Base-by-base conservation (phyloP, 2,888 invertebrate genomes). In the Pristionchus mayeri region DNA sequence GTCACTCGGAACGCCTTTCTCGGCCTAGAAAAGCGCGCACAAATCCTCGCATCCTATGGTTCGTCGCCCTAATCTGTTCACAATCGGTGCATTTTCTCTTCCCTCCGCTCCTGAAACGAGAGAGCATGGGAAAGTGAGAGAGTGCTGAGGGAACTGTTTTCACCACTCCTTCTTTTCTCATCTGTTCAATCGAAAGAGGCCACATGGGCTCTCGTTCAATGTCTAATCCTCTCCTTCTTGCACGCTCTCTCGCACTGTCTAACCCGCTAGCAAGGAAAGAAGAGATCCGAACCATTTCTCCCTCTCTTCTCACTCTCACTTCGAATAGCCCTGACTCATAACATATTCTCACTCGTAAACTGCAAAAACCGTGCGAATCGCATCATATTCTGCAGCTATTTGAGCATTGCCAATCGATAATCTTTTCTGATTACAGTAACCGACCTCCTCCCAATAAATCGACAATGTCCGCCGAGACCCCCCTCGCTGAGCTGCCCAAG, bases 401-500 rank as follows among this genome's bases (percentile, higher is more conserved):
- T 30, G 50, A 11, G 21, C 13, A 2, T 9, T 18, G 54, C 37
- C 80, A 21, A 80, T 80, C 80, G 54, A 54, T 52, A 37, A 79
- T 57, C 54, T 4, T 60, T 27, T 27, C 6, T 18, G 21, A 27
- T 60, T 60, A 57, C 54, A 57, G 54, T 57, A 44, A 24, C 48
- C 40, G 24, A 34, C n/a, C n/a, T n/a, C n/a, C 24, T 24, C 40
- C 21, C 11, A 40, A 27, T 50, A 50, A 24, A 57, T 57, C 80
- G 24, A 80, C 37, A 54, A 57, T 57, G 80, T 80, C 80, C n/a
- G 40, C 80, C 24, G 57, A 57, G 40, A 30, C 82, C 48, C 85
- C 88, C 21, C 84, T 88, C 84, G 86, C 86, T 71, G 88, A 89
- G 84, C 87, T 89, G 21, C 89, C 89, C 80, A 89, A 89, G 85